Evolutionary conservation across 2,888 invertebrate genomes (phyloP), one percentile per base, ranked within the genome.

Genomic region (Cantharis flavilabris): DNA sequence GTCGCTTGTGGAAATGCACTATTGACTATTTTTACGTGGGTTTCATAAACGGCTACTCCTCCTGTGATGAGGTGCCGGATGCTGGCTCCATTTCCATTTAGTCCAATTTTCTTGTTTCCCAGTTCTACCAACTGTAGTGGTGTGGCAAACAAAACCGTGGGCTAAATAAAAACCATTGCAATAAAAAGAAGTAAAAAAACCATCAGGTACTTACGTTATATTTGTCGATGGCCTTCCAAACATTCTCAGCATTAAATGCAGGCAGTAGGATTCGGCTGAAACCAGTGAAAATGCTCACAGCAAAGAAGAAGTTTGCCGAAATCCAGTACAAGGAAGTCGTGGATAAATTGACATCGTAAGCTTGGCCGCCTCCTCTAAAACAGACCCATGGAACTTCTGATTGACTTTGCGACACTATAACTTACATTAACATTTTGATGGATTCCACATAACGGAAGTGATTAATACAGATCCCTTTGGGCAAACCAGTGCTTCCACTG

Each of bases 371-470:
- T 62, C 16, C 16, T 3, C 75, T 75, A 14, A 16, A 72, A 30
- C 13, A 67, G 28, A 63, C 14, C 9, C 13, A 14, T 14, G 20
- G 13, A 28, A 20, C 23, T 30, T 64, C 7, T 4, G 5, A 14
- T 13, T 14, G 5, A 20, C 14, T 16, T 16, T 49, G 0, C 30
- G 10, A 13, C 20, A 69, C 1, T 9, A 9, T 16, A 3, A 76
- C 16, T 76, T 65, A 90, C 90, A 83, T 89, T 89, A 82, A 87
- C 82, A 76, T 83, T 86, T 71, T 81, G 87, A 77, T 88, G 26
- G 73, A 62, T 18, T 63, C 9, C 3, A 74, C 1, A 3, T 23
- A 73, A 1, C 28, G 23, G 18, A 14, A 26, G 28, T 84, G 84
- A 69, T 70, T 82, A 13, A 81, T 18, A 33, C 81, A 80, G 20